Evolutionary conservation across 2,797 vertebrate genomes (phyloP), one percentile per base, ranked within the genome.

Genomic region (Nothura maculosa): DNA sequence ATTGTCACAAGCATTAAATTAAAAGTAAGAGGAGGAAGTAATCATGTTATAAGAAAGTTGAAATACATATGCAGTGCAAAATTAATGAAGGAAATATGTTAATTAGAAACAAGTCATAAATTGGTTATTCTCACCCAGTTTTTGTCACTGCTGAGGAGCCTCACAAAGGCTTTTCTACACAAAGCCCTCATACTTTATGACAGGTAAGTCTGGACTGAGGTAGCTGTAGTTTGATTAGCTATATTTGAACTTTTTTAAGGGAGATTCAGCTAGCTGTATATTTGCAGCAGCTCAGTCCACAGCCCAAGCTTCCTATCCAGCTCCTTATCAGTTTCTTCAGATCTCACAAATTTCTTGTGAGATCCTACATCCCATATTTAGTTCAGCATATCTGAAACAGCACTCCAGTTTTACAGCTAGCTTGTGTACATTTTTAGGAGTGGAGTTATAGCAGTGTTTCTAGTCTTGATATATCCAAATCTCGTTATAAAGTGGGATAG

Each of bases 311-410:
- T 92, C 34, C 76, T 91, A 38, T 92, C 66, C 48, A 85, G 58
- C 77, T 84, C 76, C 64, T 92, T 93, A 92, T 90, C 92, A 68
- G 68, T n/a, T n/a, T n/a, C n/a, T n/a, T n/a, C n/a, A n/a, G n/a
- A n/a, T n/a, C n/a, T n/a, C n/a, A n/a, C n/a, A n/a, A 45, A 80
- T 79, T 93, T 91, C 80, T 79, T 86, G 57, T 60, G 43, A 85
- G 87, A 63, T 50, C 27, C 38, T 73, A 45, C 83, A 76, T 91
- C 63, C 47, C 28, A 58, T 81, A 9, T 78, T 92, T 67, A 81
- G 67, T 63, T 63, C 38, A 81, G 82, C 73, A 52, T 58, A 81
- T 77, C 87, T 90, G 91, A 85, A 89, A 77, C 74, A 13, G 32
- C 34, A 76, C 34, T 79, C 55, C 60, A 69, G 60, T 79, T 93